These are phyloP conservation scores for Alligator sinensis DNA, from an alignment of 2,113 vertebrate species.

Conservation along the genomic window DNA sequence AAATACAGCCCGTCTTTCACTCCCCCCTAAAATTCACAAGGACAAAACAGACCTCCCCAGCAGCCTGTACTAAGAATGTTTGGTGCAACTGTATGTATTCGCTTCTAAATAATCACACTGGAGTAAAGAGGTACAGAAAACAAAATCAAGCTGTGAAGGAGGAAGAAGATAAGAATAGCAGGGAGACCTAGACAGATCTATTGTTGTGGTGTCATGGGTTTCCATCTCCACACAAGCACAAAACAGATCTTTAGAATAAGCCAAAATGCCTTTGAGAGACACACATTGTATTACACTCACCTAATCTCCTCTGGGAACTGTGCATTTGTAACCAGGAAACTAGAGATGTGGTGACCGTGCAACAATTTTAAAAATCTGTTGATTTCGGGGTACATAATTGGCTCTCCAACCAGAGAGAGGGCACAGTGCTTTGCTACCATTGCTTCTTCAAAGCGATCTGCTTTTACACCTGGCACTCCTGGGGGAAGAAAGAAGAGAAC, in stretches of 20 bases:
- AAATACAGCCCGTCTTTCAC: not conserved
- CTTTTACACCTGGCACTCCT: conserved; percentile 91
- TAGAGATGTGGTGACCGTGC: conserved; percentile 88
- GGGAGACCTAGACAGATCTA: fast-evolving
- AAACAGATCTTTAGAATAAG: not conserved
- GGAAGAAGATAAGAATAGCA: not conserved
- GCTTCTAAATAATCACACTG: not conserved
- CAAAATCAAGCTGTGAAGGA: not conserved
- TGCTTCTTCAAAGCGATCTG: conserved; percentile 87
- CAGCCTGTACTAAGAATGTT: not conserved
- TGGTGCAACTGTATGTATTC: not conserved
- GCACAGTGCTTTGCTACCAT: conserved; percentile 90
- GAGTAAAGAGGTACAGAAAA: not conserved
- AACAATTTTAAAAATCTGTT: conserved; percentile 89
- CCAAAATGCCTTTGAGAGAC: not conserved
- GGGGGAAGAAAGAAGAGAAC: not conserved
- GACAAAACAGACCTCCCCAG: not conserved
- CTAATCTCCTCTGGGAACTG: conserved; percentile 95
- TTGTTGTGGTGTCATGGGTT: not conserved
- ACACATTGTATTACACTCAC: conserved; percentile 65
- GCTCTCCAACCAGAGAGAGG: conserved; percentile 94
- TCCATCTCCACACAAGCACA: not conserved
- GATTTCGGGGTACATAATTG: conserved; percentile 97
- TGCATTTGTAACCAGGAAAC: conserved; percentile 95
- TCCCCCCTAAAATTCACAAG: not conserved